These are phyloP conservation scores for Pomatorhinus ruficollis DNA, from an alignment of 2,113 vertebrate genomes.

Conservation along the genomic window DNA sequence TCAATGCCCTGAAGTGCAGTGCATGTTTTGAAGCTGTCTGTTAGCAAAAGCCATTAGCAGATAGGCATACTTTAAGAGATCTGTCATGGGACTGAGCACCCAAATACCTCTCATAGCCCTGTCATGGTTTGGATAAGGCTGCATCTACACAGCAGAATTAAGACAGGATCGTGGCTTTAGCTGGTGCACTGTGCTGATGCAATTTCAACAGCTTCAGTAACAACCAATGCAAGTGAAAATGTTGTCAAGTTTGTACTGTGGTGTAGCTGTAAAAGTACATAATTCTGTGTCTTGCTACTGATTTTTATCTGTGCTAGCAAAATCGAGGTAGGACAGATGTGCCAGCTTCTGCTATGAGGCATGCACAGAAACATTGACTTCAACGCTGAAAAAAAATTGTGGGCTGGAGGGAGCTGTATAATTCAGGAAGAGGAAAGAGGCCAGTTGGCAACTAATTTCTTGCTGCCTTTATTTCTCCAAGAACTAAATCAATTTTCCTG, in stretches of 20 bases:
- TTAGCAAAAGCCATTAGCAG: neutral
- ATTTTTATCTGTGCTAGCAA: neutral
- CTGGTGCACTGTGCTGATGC: neutral
- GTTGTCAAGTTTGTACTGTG: neutral
- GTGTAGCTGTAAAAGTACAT: neutral
- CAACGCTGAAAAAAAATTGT: neutral
- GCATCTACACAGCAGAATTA: neutral
- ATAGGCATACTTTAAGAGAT: neutral
- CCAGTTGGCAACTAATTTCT: conserved; percentile 29
- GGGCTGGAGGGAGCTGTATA: neutral
- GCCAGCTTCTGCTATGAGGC: neutral
- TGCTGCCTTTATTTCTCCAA: conserved; percentile 5
- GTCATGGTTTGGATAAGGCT: neutral
- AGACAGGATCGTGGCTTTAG: neutral
- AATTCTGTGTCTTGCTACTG: neutral
- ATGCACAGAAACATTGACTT: neutral
- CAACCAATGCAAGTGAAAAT: neutral
- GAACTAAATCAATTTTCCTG: neutral
- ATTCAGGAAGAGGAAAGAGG: conserved; percentile 2
- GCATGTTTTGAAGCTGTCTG: neutral
- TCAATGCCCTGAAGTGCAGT: neutral
- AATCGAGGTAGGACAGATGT: neutral
- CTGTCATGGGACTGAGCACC: neutral
- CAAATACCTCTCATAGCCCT: neutral
- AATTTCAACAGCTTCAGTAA: neutral